Conservation (phyloP, 1,140 invertebrate genomes). For the Acyrthosiphon pisum region DNA sequence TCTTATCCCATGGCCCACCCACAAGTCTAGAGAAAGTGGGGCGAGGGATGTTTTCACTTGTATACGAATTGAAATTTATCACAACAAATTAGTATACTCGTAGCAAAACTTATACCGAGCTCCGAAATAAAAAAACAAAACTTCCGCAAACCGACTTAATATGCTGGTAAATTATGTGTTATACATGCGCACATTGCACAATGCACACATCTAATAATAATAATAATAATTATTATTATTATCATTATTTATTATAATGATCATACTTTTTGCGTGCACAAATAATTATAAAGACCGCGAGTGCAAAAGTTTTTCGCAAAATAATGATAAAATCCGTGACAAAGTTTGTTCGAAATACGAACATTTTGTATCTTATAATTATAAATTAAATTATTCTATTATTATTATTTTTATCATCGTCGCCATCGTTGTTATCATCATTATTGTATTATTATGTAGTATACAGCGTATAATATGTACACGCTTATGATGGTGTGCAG, state of each 20-base stretch:
- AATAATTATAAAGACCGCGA: neutral
- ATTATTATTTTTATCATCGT: neutral
- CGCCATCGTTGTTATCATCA: conserved; percentile 2
- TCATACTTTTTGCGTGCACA: neutral
- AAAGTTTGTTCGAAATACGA: neutral
- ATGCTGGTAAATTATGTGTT: neutral
- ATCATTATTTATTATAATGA: neutral
- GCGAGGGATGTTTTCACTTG: neutral
- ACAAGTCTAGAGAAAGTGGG: neutral
- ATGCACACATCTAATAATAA: neutral
- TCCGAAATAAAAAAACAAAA: neutral
- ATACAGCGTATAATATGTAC: neutral
- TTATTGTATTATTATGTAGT: neutral
- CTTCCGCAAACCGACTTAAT: neutral
- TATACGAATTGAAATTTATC: neutral
- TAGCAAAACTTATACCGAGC: neutral
- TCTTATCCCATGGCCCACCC: neutral
- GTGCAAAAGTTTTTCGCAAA: neutral
- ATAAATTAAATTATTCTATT: conserved; percentile 9
- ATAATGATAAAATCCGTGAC: conserved; percentile 5
- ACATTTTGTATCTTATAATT: neutral
- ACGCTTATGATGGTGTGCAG: neutral
- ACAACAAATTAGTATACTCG: neutral
- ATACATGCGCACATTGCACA: neutral
- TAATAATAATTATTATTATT: neutral